Percentiles rank a stretch among this genome's conserved stretches.
Conservation (phyloP, 2,888 invertebrate genomes). For the Drosophila vallismaia region DNA sequence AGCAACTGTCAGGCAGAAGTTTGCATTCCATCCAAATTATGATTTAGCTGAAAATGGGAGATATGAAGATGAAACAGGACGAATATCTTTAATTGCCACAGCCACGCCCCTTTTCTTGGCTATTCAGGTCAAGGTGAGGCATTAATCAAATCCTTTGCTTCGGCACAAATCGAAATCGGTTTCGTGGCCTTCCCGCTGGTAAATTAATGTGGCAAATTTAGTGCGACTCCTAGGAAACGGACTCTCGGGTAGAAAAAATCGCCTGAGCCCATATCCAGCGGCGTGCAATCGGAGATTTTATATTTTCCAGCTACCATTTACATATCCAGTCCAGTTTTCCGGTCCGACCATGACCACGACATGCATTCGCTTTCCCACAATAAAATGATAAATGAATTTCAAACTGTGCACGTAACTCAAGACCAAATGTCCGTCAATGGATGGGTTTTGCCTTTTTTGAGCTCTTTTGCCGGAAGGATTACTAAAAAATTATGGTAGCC, state of each 20-base stretch:
- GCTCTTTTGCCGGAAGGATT: neutral
- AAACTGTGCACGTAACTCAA: conserved; percentile 76
- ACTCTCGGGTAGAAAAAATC: conserved; percentile 21
- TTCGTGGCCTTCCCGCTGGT: conserved; percentile 36
- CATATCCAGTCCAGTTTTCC: conserved; percentile 36
- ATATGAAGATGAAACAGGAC: conserved; percentile 14
- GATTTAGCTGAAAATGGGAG: conserved; percentile 34
- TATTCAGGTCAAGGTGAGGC: conserved; percentile 40
- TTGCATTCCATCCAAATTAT: conserved; percentile 26
- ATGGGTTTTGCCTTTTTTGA: neutral
- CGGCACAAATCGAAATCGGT: neutral
- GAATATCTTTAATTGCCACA: conserved; percentile 24
- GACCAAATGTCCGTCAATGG: conserved; percentile 36
- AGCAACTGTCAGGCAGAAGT: conserved; percentile 40
- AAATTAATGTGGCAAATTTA: conserved; percentile 68
- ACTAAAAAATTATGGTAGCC: neutral
- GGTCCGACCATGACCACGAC: neutral
- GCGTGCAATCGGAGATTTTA: conserved; percentile 38
- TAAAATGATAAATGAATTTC: conserved; percentile 75
- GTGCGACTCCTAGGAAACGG: conserved; percentile 43
- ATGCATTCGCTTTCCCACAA: conserved; percentile 56
- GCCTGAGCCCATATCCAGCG: conserved; percentile 26
- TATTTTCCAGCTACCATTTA: conserved; percentile 49
- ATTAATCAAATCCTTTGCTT: conserved; percentile 6
- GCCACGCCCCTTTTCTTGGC: conserved; percentile 7